These are phyloP conservation scores for Pyrocephalus nanus DNA, from an alignment of 2,797 vertebrate genomes.

Conservation along the genomic window DNA sequence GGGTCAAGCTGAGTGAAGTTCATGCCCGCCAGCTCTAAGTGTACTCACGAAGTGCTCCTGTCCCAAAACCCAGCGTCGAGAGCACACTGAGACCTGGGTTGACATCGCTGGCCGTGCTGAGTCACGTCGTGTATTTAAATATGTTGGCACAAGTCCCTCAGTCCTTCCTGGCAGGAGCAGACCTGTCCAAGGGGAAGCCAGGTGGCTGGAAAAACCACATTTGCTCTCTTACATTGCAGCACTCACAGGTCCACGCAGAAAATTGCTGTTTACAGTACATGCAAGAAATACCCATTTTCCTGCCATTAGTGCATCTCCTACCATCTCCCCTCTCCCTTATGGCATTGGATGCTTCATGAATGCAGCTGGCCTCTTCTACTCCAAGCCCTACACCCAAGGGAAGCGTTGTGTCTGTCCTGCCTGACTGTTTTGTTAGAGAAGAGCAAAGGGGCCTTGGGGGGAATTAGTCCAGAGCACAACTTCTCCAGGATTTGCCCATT, in stretches of 20 bases:
- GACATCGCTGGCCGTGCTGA: neutral
- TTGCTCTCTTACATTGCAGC: neutral
- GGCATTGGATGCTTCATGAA: neutral
- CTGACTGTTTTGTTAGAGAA: neutral
- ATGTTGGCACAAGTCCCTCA: rapidly evolving
- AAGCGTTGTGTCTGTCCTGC: rapidly evolving
- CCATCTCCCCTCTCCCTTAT: neutral
- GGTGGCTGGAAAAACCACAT: neutral
- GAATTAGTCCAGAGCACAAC: neutral
- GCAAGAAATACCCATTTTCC: neutral
- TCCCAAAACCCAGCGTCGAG: rapidly evolving
- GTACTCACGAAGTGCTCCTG: neutral
- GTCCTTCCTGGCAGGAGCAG: neutral
- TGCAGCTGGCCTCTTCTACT: neutral
- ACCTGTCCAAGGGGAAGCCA: neutral
- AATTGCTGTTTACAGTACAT: neutral
- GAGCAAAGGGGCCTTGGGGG: neutral
- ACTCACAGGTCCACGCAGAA: neutral
- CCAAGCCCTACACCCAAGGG: rapidly evolving
- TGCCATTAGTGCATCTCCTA: neutral
- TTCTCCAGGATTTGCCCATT: conserved; percentile 31
- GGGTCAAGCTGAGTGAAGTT: neutral
- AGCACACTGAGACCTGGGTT: neutral
- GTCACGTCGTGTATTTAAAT: rapidly evolving
- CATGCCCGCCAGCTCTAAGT: neutral